Evolutionary conservation across 2,113 vertebrate species (phyloP).

Genomic region (Tetraodon nigroviridis): DNA sequence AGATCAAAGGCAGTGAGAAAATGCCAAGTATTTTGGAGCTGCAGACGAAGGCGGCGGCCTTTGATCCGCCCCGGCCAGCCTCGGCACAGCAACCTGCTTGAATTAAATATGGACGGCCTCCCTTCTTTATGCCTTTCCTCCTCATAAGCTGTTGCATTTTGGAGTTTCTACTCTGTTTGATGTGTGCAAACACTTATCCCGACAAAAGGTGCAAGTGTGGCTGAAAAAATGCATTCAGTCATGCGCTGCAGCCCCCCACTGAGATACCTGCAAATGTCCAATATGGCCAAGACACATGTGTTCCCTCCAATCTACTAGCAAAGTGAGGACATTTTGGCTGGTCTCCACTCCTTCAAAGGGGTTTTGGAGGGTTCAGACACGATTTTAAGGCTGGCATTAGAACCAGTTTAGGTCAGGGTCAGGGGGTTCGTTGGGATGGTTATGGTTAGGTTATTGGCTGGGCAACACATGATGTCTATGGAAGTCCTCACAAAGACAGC

Average conservation of each 20-base stretch:
- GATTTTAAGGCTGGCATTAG: too few relatives aligned
- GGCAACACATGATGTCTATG: too few relatives aligned
- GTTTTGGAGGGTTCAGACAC: too few relatives aligned
- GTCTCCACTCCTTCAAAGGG: too few relatives aligned
- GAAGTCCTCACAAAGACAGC: background rate
- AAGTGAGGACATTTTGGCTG: too few relatives aligned
- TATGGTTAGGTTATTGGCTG: too few relatives aligned
- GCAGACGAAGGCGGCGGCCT: conserved; percentile 65
- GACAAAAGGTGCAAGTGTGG: conserved; percentile 44
- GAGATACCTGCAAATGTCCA: conserved; percentile 61
- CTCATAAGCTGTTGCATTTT: conserved; percentile 48
- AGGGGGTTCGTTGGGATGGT: too few relatives aligned
- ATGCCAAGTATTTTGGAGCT: conserved; percentile 72
- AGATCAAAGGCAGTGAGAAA: conserved; percentile 76
- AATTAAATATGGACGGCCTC: conserved; percentile 68
- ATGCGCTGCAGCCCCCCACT: conserved; percentile 36
- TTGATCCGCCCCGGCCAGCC: conserved; percentile 73
- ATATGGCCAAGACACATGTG: too few relatives aligned
- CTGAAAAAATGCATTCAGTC: conserved; percentile 23
- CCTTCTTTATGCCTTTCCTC: conserved; percentile 53
- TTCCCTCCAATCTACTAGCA: too few relatives aligned
- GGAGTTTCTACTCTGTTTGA: conserved; percentile 56
- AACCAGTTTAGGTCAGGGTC: too few relatives aligned
- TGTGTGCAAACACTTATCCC: conserved; percentile 45
- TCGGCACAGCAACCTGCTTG: conserved; percentile 53